phyloP scores from a whole-genome alignment of 2,113 vertebrate species.

The Cheirogaleus medius region DNA sequence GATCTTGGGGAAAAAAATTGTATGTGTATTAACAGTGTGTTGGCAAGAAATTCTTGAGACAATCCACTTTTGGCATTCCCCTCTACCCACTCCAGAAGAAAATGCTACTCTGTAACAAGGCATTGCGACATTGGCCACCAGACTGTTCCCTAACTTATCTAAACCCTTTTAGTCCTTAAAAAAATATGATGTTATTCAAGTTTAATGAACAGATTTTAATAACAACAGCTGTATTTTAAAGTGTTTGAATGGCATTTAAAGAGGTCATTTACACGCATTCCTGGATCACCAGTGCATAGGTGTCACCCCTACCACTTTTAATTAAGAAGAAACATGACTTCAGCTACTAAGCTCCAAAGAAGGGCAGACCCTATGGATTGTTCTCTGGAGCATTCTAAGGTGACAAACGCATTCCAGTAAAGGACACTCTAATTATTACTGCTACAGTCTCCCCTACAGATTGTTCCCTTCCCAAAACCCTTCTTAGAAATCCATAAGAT shows the following conservation, averaged over 20 bases:
- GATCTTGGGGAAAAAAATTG: not conserved
- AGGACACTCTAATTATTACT: not conserved
- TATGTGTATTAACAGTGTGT: not conserved
- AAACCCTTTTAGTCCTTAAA: not conserved
- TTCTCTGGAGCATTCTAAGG: not conserved
- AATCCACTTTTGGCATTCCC: not conserved
- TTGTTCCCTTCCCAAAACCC: not conserved
- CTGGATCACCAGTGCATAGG: not conserved
- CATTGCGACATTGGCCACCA: not conserved
- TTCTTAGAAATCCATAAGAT: not conserved
- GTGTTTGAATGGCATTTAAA: not conserved
- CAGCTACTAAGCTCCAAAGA: not conserved
- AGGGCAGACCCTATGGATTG: not conserved
- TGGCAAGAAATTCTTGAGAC: not conserved
- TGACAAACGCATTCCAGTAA: not conserved
- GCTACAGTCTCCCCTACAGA: not conserved
- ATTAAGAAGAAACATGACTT: not conserved
- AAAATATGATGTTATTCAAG: not conserved
- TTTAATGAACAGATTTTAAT: not conserved
- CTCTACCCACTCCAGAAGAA: not conserved
- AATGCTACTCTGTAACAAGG: not conserved
- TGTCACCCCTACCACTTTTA: not conserved
- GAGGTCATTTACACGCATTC: not conserved
- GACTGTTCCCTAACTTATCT: not conserved
- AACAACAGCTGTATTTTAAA: constrained; percentile 11